Conservation (phyloP, 1,140 invertebrate genomes). For the Magallana ariakensis region DNA sequence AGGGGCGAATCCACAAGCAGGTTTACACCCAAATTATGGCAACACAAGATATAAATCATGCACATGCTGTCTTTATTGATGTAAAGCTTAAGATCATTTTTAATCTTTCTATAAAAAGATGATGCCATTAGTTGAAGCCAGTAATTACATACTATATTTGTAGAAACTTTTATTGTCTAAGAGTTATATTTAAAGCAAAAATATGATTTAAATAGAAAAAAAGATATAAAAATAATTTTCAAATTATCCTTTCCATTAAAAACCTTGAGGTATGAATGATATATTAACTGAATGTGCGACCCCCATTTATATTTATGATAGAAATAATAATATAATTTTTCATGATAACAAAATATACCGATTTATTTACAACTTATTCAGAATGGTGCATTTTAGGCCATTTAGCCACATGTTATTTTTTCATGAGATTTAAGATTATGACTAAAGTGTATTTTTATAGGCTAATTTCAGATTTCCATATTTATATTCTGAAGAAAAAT, state of each 20-base stretch:
- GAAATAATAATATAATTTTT: no score
- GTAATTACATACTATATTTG: conserved; percentile 1
- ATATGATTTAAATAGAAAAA: neutral
- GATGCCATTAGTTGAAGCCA: neutral
- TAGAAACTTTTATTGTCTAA: neutral
- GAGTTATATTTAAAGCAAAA: neutral
- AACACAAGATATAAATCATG: no score
- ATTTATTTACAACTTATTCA: neutral
- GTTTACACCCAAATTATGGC: no score
- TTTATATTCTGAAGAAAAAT: neutral
- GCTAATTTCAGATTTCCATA: neutral
- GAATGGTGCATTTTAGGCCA: neutral
- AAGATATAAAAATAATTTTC: neutral
- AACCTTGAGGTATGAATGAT: neutral
- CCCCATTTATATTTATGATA: neutral
- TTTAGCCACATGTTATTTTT: neutral
- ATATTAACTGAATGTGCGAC: neutral
- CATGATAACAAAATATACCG: neutral
- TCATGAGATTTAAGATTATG: conserved; percentile 1
- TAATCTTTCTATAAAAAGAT: no score
- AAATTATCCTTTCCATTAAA: neutral
- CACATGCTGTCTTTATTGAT: no score
- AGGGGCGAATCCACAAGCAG: no score
- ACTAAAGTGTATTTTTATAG: neutral
- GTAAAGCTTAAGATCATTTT: no score